Evolutionary conservation across 2,888 invertebrate species (phyloP).

Genomic region (Nebria salina): DNA sequence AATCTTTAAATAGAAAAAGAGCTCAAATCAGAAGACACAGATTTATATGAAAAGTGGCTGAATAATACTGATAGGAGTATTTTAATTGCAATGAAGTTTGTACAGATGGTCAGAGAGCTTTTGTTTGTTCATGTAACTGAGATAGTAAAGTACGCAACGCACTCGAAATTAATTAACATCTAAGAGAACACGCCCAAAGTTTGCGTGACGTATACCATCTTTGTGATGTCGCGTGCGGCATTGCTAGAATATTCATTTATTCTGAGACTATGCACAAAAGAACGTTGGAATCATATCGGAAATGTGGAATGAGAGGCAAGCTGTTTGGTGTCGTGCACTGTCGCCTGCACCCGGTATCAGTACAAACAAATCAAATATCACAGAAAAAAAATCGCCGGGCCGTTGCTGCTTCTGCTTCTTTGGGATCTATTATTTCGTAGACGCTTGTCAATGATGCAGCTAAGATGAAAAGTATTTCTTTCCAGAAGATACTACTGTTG

Average conservation of each 20-base stretch:
- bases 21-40: too few relatives aligned
- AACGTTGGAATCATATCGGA: neutral
- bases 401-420: conserved; percentile 25
- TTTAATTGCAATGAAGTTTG: neutral
- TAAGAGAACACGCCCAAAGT: neutral
- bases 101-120: neutral
- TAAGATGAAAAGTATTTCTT: neutral
- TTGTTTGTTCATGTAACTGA: neutral
- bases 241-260: neutral
- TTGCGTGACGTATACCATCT: neutral
- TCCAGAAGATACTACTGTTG: neutral
- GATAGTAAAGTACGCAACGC: neutral
- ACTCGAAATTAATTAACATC: neutral
- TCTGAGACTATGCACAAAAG: neutral
- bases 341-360: conserved; percentile 35
- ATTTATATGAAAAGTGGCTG: too few relatives aligned
- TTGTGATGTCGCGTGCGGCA: neutral
- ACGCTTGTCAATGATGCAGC: neutral
- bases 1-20: too few relatives aligned
- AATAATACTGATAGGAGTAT: too few relatives aligned
- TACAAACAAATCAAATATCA: conserved; percentile 34
- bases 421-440: conserved; percentile 33
- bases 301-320: neutral
- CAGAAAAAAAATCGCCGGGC: conserved; percentile 17
- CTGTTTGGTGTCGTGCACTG: conserved; percentile 13